phyloP scores from a whole-genome alignment of 2,888 invertebrate genomes.

The Eulithis prunata region DNA sequence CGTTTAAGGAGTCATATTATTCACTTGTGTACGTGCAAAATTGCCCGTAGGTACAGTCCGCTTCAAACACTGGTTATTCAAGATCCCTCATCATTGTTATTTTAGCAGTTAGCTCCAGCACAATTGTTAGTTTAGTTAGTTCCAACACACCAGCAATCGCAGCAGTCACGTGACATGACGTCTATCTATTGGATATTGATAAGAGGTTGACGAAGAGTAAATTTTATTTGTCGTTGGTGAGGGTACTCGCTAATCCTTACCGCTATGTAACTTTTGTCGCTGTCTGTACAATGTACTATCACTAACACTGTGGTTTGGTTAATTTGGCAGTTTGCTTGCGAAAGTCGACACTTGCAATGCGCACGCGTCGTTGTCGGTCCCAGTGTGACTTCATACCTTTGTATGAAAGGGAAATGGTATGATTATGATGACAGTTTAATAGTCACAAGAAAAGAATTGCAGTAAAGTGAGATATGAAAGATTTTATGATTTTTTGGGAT shows the following conservation, averaged over 20 bases:
- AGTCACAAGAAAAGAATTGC: slow-evolving; percentile 16
- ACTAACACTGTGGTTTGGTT: slow-evolving; percentile 31
- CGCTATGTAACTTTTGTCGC: background rate
- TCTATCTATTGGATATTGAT: too few relatives aligned
- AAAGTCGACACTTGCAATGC: slow-evolving; percentile 44
- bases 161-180: too few relatives aligned
- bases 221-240: too few relatives aligned
- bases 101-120: too few relatives aligned
- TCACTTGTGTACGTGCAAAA: slow-evolving; percentile 47
- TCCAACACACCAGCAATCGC: too few relatives aligned
- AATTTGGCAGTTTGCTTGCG: slow-evolving; percentile 58
- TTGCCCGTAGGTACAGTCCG: slow-evolving; percentile 42
- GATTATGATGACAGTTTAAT: slow-evolving; percentile 31
- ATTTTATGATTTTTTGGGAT: background rate
- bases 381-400: slow-evolving; percentile 31
- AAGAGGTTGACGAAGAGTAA: background rate
- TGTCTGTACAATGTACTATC: slow-evolving; percentile 10
- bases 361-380: slow-evolving; percentile 27
- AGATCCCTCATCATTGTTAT: background rate
- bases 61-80: background rate
- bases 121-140: too few relatives aligned
- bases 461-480: slow-evolving; percentile 3
- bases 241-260: too few relatives aligned
- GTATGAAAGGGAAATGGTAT: slow-evolving; percentile 32
- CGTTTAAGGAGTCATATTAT: slow-evolving; percentile 58